These are phyloP conservation scores for Amphiduros pacificus DNA, from an alignment of 2,888 invertebrate species.

Conservation along the genomic window DNA sequence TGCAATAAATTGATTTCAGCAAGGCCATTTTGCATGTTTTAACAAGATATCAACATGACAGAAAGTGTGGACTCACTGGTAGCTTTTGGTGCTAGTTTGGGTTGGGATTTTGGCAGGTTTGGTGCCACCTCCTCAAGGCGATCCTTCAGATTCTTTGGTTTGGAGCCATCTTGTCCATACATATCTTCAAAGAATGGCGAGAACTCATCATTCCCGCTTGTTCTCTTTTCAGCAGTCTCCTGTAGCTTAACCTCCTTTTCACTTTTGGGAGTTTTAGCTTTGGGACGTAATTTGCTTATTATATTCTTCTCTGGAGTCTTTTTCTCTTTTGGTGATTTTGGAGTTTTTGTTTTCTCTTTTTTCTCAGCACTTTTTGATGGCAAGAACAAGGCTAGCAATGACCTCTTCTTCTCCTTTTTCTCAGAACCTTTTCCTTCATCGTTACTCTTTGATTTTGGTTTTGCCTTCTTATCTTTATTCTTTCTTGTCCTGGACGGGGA, in stretches of 20 bases:
- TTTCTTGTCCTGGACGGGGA: neutral
- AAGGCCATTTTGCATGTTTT: too few relatives aligned
- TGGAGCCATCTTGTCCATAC: slow-evolving; percentile 3
- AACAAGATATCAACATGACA: too few relatives aligned
- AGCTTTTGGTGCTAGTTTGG: slow-evolving; percentile 24
- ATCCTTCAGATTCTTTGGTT: slow-evolving; percentile 18
- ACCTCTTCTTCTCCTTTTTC: slow-evolving; percentile 48
- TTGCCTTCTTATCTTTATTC: neutral
- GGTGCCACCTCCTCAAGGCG: slow-evolving; percentile 28
- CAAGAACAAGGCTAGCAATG: slow-evolving; percentile 40
- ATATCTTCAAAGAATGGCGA: slow-evolving; percentile 15
- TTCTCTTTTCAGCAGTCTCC: slow-evolving; percentile 6
- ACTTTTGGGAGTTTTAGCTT: slow-evolving; percentile 28
- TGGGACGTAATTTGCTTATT: slow-evolving; percentile 20
- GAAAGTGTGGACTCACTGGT: slow-evolving; percentile 24
- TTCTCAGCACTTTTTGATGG: slow-evolving; percentile 43
- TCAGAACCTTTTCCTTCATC: slow-evolving; percentile 20
- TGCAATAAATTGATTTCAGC: too few relatives aligned
- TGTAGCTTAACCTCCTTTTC: slow-evolving; percentile 47
- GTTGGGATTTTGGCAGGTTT: slow-evolving; percentile 16
- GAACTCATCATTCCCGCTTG: slow-evolving; percentile 6
- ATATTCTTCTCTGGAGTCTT: slow-evolving; percentile 13
- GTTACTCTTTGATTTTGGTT: neutral
- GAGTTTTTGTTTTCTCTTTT: slow-evolving; percentile 39
- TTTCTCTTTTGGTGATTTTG: slow-evolving; percentile 34